Percentiles rank a stretch among this genome's conserved stretches.
These are phyloP conservation scores for Apoderus coryli DNA, from an alignment of 2,888 invertebrate genomes.

Conservation along the genomic window DNA sequence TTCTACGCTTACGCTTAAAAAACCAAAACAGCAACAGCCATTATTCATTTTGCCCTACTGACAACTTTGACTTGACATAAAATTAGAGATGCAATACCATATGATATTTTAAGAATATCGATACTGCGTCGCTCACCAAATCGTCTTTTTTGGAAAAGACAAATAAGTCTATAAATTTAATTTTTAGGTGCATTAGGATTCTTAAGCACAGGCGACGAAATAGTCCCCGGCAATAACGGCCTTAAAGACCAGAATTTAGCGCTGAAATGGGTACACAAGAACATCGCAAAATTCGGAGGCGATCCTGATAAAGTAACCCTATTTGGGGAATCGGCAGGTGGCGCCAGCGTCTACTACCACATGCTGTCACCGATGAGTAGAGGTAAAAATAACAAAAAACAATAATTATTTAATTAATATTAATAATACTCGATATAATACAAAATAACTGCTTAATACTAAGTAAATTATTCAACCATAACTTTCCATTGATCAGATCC, in stretches of 20 bases:
- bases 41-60: too few species aligned
- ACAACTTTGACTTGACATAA: too few species aligned
- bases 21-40: too few species aligned
- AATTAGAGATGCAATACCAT: too few species aligned
- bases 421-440: background rate
- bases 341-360: slow-evolving; percentile 31
- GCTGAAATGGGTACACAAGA: slow-evolving; percentile 29
- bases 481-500: slow-evolving; percentile 27
- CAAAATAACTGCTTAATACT: too few species aligned
- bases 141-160: too few species aligned
- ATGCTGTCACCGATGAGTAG: slow-evolving; percentile 30
- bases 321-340: slow-evolving; percentile 33
- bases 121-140: too few species aligned
- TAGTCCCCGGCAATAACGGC: slow-evolving; percentile 32
- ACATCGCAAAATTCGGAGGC: slow-evolving; percentile 31
- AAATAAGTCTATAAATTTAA: too few species aligned
- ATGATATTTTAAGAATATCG: too few species aligned
- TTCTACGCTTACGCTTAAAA: too few species aligned
- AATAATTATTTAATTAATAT: background rate
- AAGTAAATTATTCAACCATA: slow-evolving; percentile 30
- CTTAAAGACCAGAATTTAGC: slow-evolving; percentile 32
- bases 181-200: slow-evolving; percentile 31
- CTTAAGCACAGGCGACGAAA: slow-evolving; percentile 27
- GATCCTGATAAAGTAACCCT: slow-evolving; percentile 29
- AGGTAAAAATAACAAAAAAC: slow-evolving; percentile 20